Conservation (phyloP, 2,888 invertebrate genomes). For the Caenorhabditis plicata region DNA sequence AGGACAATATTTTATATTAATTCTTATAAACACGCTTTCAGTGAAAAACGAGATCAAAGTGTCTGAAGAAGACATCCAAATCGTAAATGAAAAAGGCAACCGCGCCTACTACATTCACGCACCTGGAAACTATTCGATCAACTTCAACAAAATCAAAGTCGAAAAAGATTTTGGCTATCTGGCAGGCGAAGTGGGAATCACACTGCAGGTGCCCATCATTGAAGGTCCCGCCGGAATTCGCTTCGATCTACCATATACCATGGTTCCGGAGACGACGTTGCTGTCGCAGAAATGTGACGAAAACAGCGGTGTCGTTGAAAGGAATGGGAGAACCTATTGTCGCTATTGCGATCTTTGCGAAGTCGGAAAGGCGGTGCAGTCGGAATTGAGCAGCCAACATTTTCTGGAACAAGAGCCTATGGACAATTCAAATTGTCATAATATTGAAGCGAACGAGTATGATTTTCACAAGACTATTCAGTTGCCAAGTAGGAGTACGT, state of each 20-base stretch:
- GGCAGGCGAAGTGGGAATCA: conserved; percentile 63
- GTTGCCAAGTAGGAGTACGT: conserved; percentile 24
- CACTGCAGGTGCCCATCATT: conserved; percentile 62
- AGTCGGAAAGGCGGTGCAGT: conserved; percentile 55
- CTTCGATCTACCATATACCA: conserved; percentile 64
- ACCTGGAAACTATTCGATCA: conserved; percentile 62
- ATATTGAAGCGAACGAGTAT: conserved; percentile 35
- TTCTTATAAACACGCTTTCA: conserved; percentile 11
- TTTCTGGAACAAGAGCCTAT: conserved; percentile 15
- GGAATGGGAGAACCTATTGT: conserved; percentile 62
- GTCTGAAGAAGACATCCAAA: conserved; percentile 61
- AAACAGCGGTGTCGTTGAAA: conserved; percentile 60
- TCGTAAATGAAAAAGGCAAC: conserved; percentile 62
- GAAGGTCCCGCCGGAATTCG: conserved; percentile 64
- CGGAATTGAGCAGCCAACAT: conserved; percentile 48
- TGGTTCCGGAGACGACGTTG: conserved; percentile 62
- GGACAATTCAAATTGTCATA: conserved; percentile 27
- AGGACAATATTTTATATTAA: too few relatives aligned
- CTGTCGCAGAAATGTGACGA: conserved; percentile 62
- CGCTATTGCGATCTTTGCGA: conserved; percentile 63
- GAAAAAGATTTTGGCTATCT: conserved; percentile 53
- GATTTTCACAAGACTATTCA: conserved; percentile 32
- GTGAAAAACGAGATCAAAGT: conserved; percentile 63
- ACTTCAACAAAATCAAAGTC: conserved; percentile 57
- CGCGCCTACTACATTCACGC: conserved; percentile 62